Evolutionary conservation across 2,888 invertebrate genomes (phyloP).

Genomic region (Mylabris sibirica): DNA sequence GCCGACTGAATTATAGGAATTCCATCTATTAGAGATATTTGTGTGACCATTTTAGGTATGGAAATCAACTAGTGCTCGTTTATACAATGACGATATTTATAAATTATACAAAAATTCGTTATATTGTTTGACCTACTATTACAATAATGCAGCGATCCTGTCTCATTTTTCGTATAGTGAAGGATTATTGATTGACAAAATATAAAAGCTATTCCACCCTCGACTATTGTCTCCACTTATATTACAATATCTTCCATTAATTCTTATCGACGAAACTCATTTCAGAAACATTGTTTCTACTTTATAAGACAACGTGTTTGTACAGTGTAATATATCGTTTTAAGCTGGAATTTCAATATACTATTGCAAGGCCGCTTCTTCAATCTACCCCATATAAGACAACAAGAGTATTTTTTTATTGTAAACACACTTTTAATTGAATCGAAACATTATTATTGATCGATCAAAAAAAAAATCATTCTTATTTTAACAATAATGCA

Average conservation of each 20-base stretch:
- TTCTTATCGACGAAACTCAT: constrained; percentile 20
- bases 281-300: constrained; percentile 14
- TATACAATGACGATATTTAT: no score
- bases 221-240: background rate
- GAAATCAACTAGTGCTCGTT: no score
- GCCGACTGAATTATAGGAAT: no score
- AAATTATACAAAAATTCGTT: no score
- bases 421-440: background rate
- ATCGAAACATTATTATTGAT: no score
- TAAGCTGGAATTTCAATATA: constrained; percentile 28
- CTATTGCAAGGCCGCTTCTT: constrained; percentile 15
- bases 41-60: no score
- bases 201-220: background rate
- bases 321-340: constrained; percentile 25
- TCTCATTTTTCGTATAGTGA: no score
- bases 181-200: background rate
- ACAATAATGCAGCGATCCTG: no score
- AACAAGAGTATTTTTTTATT: background rate
- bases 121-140: no score
- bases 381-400: background rate
- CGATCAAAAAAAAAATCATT: no score
- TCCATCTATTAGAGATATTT: no score
- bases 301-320: constrained; percentile 20
- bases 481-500: no score
- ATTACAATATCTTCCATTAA: constrained; percentile 13